A percentile compares a stretch with the other conserved stretches of the same genome.
Conservation (phyloP, 2,888 invertebrate species). For the Sycophila texana region DNA sequence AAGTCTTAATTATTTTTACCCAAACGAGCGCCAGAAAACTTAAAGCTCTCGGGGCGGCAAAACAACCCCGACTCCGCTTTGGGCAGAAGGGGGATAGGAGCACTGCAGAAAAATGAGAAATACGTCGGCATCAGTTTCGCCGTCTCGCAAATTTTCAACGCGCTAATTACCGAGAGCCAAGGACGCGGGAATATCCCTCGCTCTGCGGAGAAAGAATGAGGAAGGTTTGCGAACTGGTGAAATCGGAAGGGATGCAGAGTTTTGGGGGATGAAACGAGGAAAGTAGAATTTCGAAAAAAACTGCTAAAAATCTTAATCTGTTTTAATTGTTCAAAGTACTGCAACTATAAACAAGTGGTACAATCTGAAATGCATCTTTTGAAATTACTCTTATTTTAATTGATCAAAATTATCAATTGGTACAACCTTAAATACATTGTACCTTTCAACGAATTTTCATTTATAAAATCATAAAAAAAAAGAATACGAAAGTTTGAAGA, state of each 20-base stretch:
- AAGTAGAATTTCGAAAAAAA: not conserved
- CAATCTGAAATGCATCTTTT: too few species aligned
- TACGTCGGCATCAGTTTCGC: constrained; percentile 38
- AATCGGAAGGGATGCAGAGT: not conserved
- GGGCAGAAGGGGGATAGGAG: not conserved
- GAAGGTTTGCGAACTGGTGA: constrained; percentile 5
- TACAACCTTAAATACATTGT: too few species aligned
- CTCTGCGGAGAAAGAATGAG: not conserved
- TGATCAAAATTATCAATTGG: too few species aligned
- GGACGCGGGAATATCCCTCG: constrained; percentile 8
- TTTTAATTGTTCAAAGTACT: too few species aligned
- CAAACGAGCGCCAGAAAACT: constrained; percentile 49
- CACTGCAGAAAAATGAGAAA: constrained; percentile 58
- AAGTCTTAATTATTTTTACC: constrained; percentile 52
- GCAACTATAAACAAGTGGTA: too few species aligned
- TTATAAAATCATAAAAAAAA: not conserved
- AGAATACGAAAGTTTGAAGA: not conserved
- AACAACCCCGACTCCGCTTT: constrained; percentile 25
- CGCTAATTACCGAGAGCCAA: constrained; percentile 65
- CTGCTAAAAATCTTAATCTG: too few species aligned
- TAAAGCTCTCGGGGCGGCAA: constrained; percentile 32
- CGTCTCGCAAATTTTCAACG: constrained; percentile 65
- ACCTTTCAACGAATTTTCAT: not conserved
- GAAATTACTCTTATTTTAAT: too few species aligned
- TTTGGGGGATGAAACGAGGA: not conserved